These are phyloP conservation scores for Acanthoscelides obtectus DNA, from an alignment of 2,888 invertebrate species.

Conservation along the genomic window DNA sequence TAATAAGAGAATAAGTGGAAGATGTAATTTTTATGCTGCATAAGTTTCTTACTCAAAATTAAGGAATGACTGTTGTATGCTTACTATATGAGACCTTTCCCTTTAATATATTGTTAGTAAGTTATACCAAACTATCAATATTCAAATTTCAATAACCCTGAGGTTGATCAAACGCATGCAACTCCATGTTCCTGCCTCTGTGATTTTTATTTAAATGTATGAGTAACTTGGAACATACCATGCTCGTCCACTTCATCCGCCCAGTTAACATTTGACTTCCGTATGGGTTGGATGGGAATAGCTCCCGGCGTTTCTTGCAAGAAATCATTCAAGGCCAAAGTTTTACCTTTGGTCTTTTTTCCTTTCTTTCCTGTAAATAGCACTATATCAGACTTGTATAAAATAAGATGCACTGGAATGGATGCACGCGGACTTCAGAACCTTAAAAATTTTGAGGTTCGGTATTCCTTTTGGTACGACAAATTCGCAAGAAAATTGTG, in stretches of 20 bases:
- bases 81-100: too few relatives aligned
- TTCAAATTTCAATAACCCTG: too few relatives aligned
- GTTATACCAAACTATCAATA: too few relatives aligned
- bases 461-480: not conserved
- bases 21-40: too few relatives aligned
- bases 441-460: not conserved
- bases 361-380: constrained; percentile 60
- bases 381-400: not conserved
- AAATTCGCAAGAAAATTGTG: not conserved
- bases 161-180: too few relatives aligned
- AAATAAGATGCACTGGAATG: not conserved
- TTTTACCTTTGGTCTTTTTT: constrained; percentile 82
- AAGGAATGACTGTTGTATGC: too few relatives aligned
- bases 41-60: too few relatives aligned
- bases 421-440: constrained; percentile 1
- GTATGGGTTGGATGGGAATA: constrained; percentile 50
- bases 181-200: not conserved
- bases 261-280: constrained; percentile 60
- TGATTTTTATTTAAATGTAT: not conserved
- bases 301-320: constrained; percentile 63
- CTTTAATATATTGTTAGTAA: too few relatives aligned
- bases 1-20: too few relatives aligned
- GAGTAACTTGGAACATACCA: constrained; percentile 49
- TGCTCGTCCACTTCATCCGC: constrained; percentile 79
- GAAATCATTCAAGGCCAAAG: constrained; percentile 76